phyloP scores from a whole-genome alignment of 2,888 invertebrate genomes.

The Trichogramma dendrolimi region DNA sequence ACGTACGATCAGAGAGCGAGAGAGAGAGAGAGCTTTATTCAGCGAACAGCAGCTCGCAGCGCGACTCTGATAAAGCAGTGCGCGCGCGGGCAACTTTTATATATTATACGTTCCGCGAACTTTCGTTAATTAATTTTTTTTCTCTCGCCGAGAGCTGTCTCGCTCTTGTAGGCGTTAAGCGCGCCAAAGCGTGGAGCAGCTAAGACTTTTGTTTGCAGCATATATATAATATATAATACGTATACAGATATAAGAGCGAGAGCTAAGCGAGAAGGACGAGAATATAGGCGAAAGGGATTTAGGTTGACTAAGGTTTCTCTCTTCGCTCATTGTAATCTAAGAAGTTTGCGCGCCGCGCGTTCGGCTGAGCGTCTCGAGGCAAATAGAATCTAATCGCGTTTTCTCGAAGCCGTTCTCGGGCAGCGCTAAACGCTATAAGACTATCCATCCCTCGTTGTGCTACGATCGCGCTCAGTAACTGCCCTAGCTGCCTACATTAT shows the following conservation, averaged over 20 bases:
- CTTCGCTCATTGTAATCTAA: conserved; percentile 40
- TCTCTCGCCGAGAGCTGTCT: conserved; percentile 1
- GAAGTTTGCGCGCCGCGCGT: conserved; percentile 30
- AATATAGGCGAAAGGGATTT: conserved; percentile 44
- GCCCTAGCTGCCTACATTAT: neutral
- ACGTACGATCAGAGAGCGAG: no score
- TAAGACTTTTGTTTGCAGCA: neutral
- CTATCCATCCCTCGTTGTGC: no score
- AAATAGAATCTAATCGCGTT: conserved; percentile 26
- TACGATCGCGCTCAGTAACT: conserved; percentile 8
- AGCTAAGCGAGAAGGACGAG: conserved; percentile 34
- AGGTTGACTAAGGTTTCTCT: conserved; percentile 47
- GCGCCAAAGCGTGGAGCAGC: no score
- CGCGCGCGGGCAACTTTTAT: no score
- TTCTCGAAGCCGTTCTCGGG: conserved; percentile 27
- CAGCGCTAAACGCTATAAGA: neutral
- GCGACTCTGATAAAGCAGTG: no score
- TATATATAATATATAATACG: conserved; percentile 10
- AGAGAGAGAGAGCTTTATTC: no score
- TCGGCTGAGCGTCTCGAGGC: conserved; percentile 24
- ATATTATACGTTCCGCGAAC: neutral
- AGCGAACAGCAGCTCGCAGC: no score
- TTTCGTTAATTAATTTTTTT: neutral
- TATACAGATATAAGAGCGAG: conserved; percentile 1
- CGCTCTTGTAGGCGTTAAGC: neutral